Evolutionary conservation across 2,888 invertebrate species (phyloP), one percentile per base, ranked within the genome.

Genomic region (Synanthedon formicaeformis): DNA sequence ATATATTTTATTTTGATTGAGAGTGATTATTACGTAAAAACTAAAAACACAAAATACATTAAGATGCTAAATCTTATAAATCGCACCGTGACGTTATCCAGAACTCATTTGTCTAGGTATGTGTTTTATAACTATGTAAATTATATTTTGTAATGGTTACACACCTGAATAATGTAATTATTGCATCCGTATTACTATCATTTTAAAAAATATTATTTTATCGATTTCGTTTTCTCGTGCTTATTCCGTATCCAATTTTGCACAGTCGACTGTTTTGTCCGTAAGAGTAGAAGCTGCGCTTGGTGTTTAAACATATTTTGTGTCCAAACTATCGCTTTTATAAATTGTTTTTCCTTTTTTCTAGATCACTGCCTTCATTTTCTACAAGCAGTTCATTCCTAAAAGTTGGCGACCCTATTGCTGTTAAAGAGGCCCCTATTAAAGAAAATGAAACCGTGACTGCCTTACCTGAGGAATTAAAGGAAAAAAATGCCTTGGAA

Each of bases 401-500:
- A 12, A 59, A 62, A 16, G 53, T 56, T 13, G 53, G 57, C 8
- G 80, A 84, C 55, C 77, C 79, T 5, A 58, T 60, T 1, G 57
- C 64, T 41, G 63, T 70, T 5, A 83, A 79, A 52, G 90, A 90
- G 61, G 87, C 89, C 4, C 82, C 86, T 1, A 79, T 65, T 54
- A 81, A 90, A 50, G 89, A 91, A 51, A 73, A 87, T 58, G 81
- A 84, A n/a, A 48, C 71, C 4, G 78, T 88, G 18, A 61, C 90
- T 16, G 69, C 88, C 41, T 72, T 83, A 51, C 83, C 88, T 2
- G 88, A 89, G 52, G 89, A 91, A 65, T 58, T 75, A 1, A 76
- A 78, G 51, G 84, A 89, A 51, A 83, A 81, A 61, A 56, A 52
- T 50, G 66, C 67, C 51, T 66, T 90, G 60, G 86, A 90, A 54